phyloP scores from a whole-genome alignment of 2,113 vertebrate genomes.

The Ranitomeya variabilis region DNA sequence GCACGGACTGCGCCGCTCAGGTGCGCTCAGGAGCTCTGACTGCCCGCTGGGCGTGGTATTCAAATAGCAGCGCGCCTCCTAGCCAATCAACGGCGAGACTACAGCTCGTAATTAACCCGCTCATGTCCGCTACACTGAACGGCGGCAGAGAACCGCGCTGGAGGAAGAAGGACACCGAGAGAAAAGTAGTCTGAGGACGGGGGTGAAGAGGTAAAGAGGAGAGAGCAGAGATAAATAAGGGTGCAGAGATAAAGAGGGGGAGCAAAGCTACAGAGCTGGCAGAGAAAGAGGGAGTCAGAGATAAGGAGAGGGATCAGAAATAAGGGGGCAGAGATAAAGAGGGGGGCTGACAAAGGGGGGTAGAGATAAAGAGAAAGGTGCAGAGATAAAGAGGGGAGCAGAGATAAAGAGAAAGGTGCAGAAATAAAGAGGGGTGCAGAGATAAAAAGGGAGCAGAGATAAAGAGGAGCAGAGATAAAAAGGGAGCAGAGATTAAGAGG shows the following conservation, averaged over 20 bases:
- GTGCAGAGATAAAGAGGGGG: too few species aligned
- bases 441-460: background rate
- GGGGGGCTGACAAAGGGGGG: too few species aligned
- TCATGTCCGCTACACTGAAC: background rate
- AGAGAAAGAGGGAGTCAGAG: too few species aligned
- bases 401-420: too few species aligned
- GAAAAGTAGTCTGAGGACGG: background rate
- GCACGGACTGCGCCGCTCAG: conserved; percentile 42
- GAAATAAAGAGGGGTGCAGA: too few species aligned
- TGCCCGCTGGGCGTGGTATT: conserved; percentile 33
- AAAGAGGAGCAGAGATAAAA: too few species aligned
- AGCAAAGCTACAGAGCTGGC: too few species aligned
- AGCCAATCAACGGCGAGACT: conserved; percentile 13
- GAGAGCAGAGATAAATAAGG: background rate
- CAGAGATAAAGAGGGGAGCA: background rate
- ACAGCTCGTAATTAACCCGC: background rate
- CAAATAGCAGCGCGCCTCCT: background rate
- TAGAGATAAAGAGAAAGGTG: background rate
- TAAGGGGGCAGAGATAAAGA: too few species aligned
- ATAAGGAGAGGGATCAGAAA: too few species aligned
- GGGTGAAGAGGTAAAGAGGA: background rate
- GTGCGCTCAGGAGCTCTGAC: conserved; percentile 11
- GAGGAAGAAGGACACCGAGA: background rate
- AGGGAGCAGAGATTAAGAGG: too few species aligned
- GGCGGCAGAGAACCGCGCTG: too few species aligned